phyloP scores from a whole-genome alignment of 2,797 vertebrate genomes.

The Arrhamphus sclerolepis region DNA sequence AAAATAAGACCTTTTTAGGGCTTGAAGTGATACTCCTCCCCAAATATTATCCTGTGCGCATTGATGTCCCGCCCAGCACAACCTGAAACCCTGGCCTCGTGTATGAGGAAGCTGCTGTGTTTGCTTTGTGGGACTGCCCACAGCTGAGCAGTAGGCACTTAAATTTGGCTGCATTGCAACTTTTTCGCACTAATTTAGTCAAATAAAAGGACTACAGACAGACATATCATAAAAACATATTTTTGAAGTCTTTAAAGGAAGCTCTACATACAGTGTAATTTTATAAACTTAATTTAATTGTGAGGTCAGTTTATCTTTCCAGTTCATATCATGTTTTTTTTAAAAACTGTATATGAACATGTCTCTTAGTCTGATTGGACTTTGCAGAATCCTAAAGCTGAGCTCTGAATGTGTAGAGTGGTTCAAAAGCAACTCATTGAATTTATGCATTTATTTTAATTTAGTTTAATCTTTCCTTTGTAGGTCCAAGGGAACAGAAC shows the following conservation, averaged over 20 bases:
- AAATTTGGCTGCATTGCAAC: background rate
- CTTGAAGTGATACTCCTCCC: constrained; percentile 25
- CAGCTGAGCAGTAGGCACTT: background rate
- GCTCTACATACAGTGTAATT: too few relatives aligned
- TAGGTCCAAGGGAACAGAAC: too few relatives aligned
- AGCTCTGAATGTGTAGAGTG: too few relatives aligned
- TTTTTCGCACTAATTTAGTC: background rate
- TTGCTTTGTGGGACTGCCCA: background rate
- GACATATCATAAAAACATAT: background rate
- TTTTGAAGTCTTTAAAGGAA: background rate
- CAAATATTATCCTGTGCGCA: constrained; percentile 1
- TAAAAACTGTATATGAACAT: background rate
- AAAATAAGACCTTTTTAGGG: constrained; percentile 8
- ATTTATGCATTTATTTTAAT: too few relatives aligned
- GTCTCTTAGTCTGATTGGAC: background rate
- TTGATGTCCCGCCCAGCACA: background rate
- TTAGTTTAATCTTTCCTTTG: too few relatives aligned
- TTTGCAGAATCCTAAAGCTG: background rate
- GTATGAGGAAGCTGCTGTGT: background rate
- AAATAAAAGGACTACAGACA: constrained; percentile 1
- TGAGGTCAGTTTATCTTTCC: background rate
- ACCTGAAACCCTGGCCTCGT: background rate
- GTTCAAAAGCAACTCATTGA: too few relatives aligned
- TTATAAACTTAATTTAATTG: background rate
- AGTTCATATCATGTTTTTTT: background rate